phyloP scores from a whole-genome alignment of 2,797 vertebrate species.

The Serranus cabrilla region DNA sequence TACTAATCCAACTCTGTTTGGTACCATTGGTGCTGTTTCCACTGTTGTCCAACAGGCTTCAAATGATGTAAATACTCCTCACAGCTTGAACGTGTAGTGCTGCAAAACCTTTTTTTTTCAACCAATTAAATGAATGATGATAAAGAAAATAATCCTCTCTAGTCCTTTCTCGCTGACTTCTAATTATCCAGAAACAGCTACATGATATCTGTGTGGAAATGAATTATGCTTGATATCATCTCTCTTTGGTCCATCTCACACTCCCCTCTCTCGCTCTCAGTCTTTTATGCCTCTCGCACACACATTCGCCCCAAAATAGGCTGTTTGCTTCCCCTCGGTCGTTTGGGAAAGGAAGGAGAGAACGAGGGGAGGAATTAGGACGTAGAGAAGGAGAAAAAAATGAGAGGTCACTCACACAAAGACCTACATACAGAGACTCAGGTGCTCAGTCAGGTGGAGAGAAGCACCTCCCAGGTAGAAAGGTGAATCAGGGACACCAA shows the following conservation, averaged over 20 bases:
- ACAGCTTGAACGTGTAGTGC: conserved; percentile 62
- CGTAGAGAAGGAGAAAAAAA: conserved; percentile 1
- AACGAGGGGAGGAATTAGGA: conserved; percentile 23
- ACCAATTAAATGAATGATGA: conserved; percentile 74
- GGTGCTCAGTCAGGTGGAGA: conserved; percentile 44
- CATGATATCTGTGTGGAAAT: conserved; percentile 62
- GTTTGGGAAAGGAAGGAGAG: conserved; percentile 16
- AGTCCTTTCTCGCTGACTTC: conserved; percentile 51
- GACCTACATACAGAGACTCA: conserved; percentile 32
- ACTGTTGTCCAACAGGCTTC: conserved; percentile 37
- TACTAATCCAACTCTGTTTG: conserved; percentile 44
- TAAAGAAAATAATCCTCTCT: conserved; percentile 63
- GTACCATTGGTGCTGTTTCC: conserved; percentile 55
- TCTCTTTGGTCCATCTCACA: conserved; percentile 34
- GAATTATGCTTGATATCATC: conserved; percentile 56
- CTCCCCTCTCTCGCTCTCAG: conserved; percentile 2
- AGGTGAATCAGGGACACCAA: conserved; percentile 47
- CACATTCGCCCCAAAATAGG: conserved; percentile 29
- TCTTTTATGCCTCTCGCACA: conserved; percentile 23
- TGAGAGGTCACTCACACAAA: conserved; percentile 33
- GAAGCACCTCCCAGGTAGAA: conserved; percentile 40
- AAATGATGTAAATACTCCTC: conserved; percentile 69
- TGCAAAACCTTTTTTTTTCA: conserved; percentile 51
- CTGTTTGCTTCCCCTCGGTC: neutral
- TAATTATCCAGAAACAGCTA: conserved; percentile 59